phyloP scores from a whole-genome alignment of 2,797 vertebrate species.

The Karalla daura region DNA sequence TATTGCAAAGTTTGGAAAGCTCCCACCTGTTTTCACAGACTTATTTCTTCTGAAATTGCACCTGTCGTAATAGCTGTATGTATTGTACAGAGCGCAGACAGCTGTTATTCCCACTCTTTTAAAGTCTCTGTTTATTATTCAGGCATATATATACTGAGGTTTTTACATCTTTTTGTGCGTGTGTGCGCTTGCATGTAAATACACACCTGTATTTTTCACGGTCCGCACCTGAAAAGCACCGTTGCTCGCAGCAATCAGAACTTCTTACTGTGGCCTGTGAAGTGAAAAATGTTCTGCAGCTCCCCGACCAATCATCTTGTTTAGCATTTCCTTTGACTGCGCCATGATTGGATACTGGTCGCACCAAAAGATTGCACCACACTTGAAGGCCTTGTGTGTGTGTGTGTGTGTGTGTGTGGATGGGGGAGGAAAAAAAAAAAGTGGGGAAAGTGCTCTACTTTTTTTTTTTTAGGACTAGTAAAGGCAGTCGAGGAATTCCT shows the following conservation, averaged over 20 bases:
- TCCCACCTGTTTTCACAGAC: no score
- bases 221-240: slow-evolving; percentile 33
- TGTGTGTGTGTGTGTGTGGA: no score
- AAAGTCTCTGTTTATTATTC: slow-evolving; percentile 13
- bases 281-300: slow-evolving; percentile 43
- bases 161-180: slow-evolving; percentile 1
- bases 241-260: slow-evolving; percentile 33
- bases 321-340: slow-evolving; percentile 60
- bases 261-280: slow-evolving; percentile 28
- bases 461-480: slow-evolving; percentile 40
- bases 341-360: slow-evolving; percentile 37
- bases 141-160: slow-evolving; percentile 3
- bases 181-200: neutral
- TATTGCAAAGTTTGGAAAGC: no score
- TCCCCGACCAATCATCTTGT: slow-evolving; percentile 32
- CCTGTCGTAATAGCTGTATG: neutral
- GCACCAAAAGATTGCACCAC: slow-evolving; percentile 38
- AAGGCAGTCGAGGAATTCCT: slow-evolving; percentile 49
- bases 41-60: no score
- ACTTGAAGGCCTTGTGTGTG: slow-evolving; percentile 47
- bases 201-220: slow-evolving; percentile 31
- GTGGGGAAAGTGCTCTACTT: slow-evolving; percentile 49
- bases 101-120: neutral
- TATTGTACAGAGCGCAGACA: neutral
- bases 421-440: no score